These are phyloP conservation scores for Ernsta delagoae DNA, from an alignment of 2,888 invertebrate genomes.

Conservation along the genomic window DNA sequence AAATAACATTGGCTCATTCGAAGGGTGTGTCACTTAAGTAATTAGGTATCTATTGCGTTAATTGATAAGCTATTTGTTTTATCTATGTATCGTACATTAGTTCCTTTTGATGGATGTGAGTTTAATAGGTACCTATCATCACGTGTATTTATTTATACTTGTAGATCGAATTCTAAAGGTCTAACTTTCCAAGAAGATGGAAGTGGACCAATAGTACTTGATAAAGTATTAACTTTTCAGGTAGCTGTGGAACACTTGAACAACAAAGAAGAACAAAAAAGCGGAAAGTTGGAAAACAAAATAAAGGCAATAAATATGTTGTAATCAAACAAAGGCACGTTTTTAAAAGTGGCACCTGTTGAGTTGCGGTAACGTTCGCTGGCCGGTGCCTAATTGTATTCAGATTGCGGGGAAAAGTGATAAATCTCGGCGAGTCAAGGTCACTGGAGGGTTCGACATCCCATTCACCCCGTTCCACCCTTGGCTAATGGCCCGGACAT, in stretches of 20 bases:
- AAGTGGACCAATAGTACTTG: background rate
- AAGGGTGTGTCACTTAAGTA: conserved; percentile 29
- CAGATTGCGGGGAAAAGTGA: conserved; percentile 81
- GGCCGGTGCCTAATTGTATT: conserved; percentile 80
- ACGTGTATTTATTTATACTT: too few relatives aligned
- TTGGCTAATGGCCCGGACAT: conserved; percentile 77
- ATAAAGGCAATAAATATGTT: conserved; percentile 10
- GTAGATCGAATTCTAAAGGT: too few relatives aligned
- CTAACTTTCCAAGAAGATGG: background rate
- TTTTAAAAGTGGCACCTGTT: conserved; percentile 58
- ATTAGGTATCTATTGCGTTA: conserved; percentile 15
- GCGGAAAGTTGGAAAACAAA: conserved; percentile 12
- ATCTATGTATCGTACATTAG: background rate
- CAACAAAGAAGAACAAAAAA: background rate
- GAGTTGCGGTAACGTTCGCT: conserved; percentile 62
- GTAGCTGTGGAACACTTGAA: background rate
- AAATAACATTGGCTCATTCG: conserved; percentile 21
- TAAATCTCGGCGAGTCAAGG: conserved; percentile 81
- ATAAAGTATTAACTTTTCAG: background rate
- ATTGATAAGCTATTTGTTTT: conserved; percentile 2
- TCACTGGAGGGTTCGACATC: conserved; percentile 80
- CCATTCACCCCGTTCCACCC: conserved; percentile 81
- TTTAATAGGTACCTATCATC: too few relatives aligned
- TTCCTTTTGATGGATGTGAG: background rate
- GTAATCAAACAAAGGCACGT: conserved; percentile 22